Evolutionary conservation across 2,797 vertebrate species (phyloP), one percentile per base, ranked within the genome.

Genomic region (Amblyraja radiata): DNA sequence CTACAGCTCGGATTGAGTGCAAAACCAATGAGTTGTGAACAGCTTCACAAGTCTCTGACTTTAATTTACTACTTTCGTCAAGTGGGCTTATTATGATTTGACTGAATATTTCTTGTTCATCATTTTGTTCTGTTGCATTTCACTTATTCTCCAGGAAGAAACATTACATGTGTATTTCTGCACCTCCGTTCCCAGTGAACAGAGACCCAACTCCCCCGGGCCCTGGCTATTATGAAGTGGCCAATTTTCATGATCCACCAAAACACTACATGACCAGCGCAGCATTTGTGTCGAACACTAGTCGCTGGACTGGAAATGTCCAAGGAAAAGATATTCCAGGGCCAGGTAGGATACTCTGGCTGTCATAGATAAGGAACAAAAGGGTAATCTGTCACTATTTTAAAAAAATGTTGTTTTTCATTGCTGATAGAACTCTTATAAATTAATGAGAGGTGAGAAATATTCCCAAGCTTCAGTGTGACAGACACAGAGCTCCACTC

Each of bases 271-370:
- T 95, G 93, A 97, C 96, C 14, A 96, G 95, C 0, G 96, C 97
- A 0, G 96, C 93, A 0, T 98, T 97, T 28, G 95, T 96, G 93
- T 98, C 97, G n/a, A 96, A 90, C 93, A 97, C 95, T 18, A 94
- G 95, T 83, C 94, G 95, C 78, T 95, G 94, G 95, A 13, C 88
- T 0, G 58, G 32, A 7, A 77, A 21, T 0, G 0, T 77, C 0
- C 71, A 46, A 83, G 94, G 93, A 16, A 54, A 94, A 14, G 86
- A 5, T 0, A 74, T 94, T 0, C 97, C 97, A 0, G 97, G 96
- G 36, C 97, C 97, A 97, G 97, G 97, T 98, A 92, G 8, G 90
- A 76, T 23, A 36, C 7, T 88, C 2, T 21, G 61, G n/a, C 63
- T 14, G n/a, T 88, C 68, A 21, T 16, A 36, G 61, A 68, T 88